Evolutionary conservation across 2,888 invertebrate species (phyloP), one percentile per base, ranked within the genome.

Genomic region (Nasonovia ribisnigri): DNA sequence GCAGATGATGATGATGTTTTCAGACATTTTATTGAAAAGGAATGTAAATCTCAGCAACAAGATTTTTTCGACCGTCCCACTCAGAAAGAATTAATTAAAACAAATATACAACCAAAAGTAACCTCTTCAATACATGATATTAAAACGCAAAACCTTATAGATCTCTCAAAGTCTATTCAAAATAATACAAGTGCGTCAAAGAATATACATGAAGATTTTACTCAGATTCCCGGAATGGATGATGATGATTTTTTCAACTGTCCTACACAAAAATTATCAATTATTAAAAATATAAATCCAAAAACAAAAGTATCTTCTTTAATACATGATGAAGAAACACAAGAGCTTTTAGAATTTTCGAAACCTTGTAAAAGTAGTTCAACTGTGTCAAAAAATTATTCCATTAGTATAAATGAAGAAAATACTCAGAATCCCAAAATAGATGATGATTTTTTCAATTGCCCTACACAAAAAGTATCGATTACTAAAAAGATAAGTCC

Each of bases 1-100:
- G 67, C 88, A 11, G 92, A 92, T 54, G 88, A 92, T 54, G 92
- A 92, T 92, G 92, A 92, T 29, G 67, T 92, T 42, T 92, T 92
- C n/a, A 42, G 36, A 67, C n/a, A n/a, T 67, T 67, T 88, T 42
- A 88, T 67, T 67, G n/a, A 60, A 67, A 8, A 67, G 0, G 42
- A 87, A 87, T 42, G 16, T 88, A 10, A 88, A 51, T 91, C 51
- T 42, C 48, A 51, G 29, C 36, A 51, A 54, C 51, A 92, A n/a
- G 84, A 91, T 16, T 54, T 51, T 57, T 91, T 86, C 5, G 86
- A 86, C 29, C 86, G 84, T 4, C 84, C 92, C 2, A 60, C 86
- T 6, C 87, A 87, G 60, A 92, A 92, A 8, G 0, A 67, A 48
- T 51, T 57, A 13, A 26, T 54, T 84, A 16, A 29, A 20, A 84